These are phyloP conservation scores for Loxodonta africana DNA, from an alignment of 2,113 vertebrate species.

Conservation along the genomic window DNA sequence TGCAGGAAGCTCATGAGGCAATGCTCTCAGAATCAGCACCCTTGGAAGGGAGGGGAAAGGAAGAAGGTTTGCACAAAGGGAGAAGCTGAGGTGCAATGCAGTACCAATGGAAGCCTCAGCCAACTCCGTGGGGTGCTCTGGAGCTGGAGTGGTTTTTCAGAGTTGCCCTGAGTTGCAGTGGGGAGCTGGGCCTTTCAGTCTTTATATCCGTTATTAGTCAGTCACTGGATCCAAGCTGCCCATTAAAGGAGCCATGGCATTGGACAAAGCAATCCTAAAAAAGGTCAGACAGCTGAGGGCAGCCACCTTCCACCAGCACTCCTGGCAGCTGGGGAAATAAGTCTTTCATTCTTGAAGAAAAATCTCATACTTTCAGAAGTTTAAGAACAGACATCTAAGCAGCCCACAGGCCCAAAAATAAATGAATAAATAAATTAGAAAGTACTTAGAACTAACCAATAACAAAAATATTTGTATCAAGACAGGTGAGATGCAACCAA, in stretches of 20 bases:
- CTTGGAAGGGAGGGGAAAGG: too few species aligned
- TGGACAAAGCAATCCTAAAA: not conserved
- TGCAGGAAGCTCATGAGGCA: not conserved
- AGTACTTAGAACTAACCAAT: not conserved
- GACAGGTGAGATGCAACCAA: not conserved
- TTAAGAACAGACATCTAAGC: not conserved
- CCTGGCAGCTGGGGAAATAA: too few species aligned
- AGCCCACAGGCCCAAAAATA: not conserved
- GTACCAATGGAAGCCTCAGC: fast-evolving
- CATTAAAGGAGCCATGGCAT: not conserved
- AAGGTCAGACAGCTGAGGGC: too few species aligned
- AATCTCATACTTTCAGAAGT: not conserved
- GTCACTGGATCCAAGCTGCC: not conserved
- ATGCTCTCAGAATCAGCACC: not conserved
- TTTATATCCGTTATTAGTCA: not conserved
- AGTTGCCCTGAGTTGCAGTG: not conserved
- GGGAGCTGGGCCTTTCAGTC: not conserved
- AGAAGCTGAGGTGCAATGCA: not conserved
- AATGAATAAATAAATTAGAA: not conserved
- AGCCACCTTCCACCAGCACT: too few species aligned
- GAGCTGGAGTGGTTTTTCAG: not conserved
- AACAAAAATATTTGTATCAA: not conserved
- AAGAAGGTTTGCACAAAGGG: not conserved
- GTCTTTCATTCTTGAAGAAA: not conserved
- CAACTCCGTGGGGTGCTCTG: not conserved